Base-by-base conservation (phyloP, 2,797 vertebrate genomes). In the Tokudaia tokunoshimensis region DNA sequence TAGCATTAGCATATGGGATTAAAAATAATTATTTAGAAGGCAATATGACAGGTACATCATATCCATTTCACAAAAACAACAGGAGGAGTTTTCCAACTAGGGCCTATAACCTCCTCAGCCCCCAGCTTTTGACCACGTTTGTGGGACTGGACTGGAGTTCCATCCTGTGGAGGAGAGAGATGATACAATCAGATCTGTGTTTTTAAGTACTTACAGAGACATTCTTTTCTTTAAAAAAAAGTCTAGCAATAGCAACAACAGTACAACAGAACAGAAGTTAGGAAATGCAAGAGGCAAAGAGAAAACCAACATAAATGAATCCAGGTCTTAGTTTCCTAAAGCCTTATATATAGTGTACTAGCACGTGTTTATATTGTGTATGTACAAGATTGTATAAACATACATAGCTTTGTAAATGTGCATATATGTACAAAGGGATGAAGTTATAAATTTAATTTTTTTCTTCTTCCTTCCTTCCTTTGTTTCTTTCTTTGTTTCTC, bases 141-240 rank as follows among this genome's bases (percentile, higher is more conserved):
- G 63, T 11, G 37, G 26, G 44, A 50, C 61, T 31, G 29, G 29
- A 65, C 61, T 47, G 31, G 29, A 34, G 29, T 31, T 84, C 59
- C 17, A 31, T 84, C 61, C 29, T 47, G 61, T 34, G 41, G 61
- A 65, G 29, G 44, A 59, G 44, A 50, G 14, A 92, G 81, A 74
- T 41, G 29, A 65, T 44, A 47, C 22, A 52, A 41, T 34, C 74
- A 81, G 59, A 72, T 63, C 37, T 59, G 52, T 92, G 52, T 63
- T 29, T 55, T 29, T 55, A 84, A 86, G 76, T 26, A 29, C 9
- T 82, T n/a, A 59, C 1, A 31, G 55, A 6, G 17, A 91, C 34
- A 34, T 6, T 89, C 70, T 26, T 99, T 65, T 65, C 63, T 31
- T 31, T 6, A 15, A 8, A 17, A n/a, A n/a, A n/a, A 65, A 65